These are phyloP conservation scores for Noctua janthina DNA, from an alignment of 2,888 invertebrate species.

Conservation along the genomic window DNA sequence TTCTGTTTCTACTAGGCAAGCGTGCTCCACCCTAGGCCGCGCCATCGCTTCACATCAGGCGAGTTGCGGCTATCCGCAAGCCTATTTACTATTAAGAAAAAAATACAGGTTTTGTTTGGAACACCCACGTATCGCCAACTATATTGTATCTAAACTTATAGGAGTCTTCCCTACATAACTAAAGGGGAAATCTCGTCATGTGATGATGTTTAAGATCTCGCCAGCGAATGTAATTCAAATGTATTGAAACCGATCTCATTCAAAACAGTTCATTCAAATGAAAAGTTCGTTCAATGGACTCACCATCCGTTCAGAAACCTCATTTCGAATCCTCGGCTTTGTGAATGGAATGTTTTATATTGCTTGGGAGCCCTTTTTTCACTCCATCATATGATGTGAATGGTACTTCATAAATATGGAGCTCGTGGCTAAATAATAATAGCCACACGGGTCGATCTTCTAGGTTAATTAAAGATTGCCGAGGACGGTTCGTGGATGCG, in stretches of 20 bases:
- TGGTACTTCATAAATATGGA: constrained; percentile 8
- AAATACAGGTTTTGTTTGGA: too few relatives aligned
- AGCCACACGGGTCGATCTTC: neutral
- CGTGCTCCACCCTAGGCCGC: too few relatives aligned
- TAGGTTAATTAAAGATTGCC: neutral
- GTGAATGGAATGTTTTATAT: constrained; percentile 44
- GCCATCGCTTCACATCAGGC: too few relatives aligned
- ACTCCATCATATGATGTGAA: constrained; percentile 28
- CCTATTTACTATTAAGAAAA: too few relatives aligned
- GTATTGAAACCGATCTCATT: constrained; percentile 41
- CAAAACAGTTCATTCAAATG: constrained; percentile 54
- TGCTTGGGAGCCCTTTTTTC: constrained; percentile 6
- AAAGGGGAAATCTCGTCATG: neutral
- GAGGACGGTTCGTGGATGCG: neutral
- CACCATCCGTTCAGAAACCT: constrained; percentile 48
- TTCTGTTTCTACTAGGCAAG: too few relatives aligned
- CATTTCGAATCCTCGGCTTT: constrained; percentile 38
- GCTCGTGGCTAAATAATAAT: neutral
- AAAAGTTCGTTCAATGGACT: constrained; percentile 40
- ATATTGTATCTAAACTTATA: neutral
- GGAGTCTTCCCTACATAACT: neutral
- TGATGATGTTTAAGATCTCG: neutral
- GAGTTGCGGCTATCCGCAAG: too few relatives aligned
- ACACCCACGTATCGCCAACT: neutral
- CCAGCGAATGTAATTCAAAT: constrained; percentile 26